These are phyloP conservation scores for Lichenostomus cassidix DNA, from an alignment of 2,113 vertebrate genomes.

Conservation along the genomic window DNA sequence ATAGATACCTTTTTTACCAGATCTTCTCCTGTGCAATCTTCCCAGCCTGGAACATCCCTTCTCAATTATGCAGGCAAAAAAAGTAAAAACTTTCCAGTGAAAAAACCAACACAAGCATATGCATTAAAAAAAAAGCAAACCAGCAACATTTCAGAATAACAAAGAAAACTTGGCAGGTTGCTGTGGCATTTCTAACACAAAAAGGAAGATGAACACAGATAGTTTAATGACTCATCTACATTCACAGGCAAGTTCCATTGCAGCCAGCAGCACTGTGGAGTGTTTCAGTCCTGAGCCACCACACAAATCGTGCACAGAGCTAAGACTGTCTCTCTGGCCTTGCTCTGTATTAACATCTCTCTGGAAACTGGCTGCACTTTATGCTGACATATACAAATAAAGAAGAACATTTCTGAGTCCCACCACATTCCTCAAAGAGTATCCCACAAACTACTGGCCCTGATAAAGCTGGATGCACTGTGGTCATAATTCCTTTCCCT, in stretches of 20 bases:
- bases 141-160: neutral
- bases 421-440: neutral
- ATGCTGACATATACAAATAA: neutral
- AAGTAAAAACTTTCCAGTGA: neutral
- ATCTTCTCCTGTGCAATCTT: neutral
- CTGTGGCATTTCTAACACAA: neutral
- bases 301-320: neutral
- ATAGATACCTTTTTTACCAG: neutral
- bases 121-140: neutral
- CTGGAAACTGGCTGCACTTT: neutral
- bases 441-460: neutral
- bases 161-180: neutral
- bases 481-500: neutral
- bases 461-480: neutral
- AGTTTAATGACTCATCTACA: neutral
- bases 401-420: neutral
- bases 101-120: neutral
- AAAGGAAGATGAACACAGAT: neutral
- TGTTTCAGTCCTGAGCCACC: neutral
- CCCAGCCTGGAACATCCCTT: neutral
- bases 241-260: neutral
- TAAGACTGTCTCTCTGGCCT: neutral
- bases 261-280: neutral
- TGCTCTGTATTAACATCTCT: neutral
- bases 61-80: neutral